Evolutionary conservation across 2,113 vertebrate species (phyloP).

Genomic region (Danio rerio): GRCz12tu NC_133180.1:19284501-19285000

Average conservation of each 20-base stretch:
- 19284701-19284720: neutral
- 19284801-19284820: constrained; percentile 19
- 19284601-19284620: constrained; percentile 25
- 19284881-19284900: constrained; percentile 22
- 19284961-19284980: constrained; percentile 21
- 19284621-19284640: neutral
- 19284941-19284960: constrained; percentile 11
- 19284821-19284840: neutral
- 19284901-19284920: neutral
- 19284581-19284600: neutral
- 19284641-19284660: neutral
- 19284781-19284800: constrained; percentile 7
- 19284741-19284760: constrained; percentile 18
- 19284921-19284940: constrained; percentile 15
- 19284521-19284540: too few relatives aligned
- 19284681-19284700: neutral
- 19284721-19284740: constrained; percentile 2
- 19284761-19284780: constrained; percentile 16
- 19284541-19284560: neutral
- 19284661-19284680: neutral
- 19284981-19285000: constrained; percentile 17
- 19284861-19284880: constrained; percentile 35
- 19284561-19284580: neutral
- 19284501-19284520: neutral
- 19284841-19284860: constrained; percentile 26